These are phyloP conservation scores for Brachycybe producta DNA, from an alignment of 2,888 invertebrate species.

Conservation along the genomic window DNA sequence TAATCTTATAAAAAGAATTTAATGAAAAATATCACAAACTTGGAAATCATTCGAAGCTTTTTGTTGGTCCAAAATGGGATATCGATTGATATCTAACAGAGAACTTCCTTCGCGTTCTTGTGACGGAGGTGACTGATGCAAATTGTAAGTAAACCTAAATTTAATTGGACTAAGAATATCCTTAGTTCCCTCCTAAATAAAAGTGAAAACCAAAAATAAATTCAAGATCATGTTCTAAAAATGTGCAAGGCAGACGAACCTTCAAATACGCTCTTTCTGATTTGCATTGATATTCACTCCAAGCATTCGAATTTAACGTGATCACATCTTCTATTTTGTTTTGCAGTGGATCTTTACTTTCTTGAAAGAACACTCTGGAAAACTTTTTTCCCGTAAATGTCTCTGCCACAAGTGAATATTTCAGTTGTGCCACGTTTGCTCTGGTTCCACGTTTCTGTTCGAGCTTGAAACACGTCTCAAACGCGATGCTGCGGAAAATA, in stretches of 20 bases:
- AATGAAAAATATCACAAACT: constrained; percentile 18
- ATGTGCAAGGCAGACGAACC: constrained; percentile 35
- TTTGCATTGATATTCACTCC: constrained; percentile 47
- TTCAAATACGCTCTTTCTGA: constrained; percentile 71
- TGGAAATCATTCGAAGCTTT: constrained; percentile 60
- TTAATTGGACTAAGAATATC: constrained; percentile 80
- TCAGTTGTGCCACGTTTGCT: constrained; percentile 36
- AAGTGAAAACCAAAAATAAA: constrained; percentile 15
- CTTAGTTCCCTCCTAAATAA: constrained; percentile 53
- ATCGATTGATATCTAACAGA: constrained; percentile 57
- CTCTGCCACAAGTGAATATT: constrained; percentile 70
- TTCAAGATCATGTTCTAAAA: constrained; percentile 10
- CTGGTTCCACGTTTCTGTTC: constrained; percentile 19
- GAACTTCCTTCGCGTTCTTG: constrained; percentile 39
- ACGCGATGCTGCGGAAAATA: constrained; percentile 48
- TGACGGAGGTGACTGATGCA: constrained; percentile 53
- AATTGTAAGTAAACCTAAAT: constrained; percentile 69
- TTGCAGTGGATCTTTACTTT: constrained; percentile 30
- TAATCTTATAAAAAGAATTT: no score
- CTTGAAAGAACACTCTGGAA: constrained; percentile 64
- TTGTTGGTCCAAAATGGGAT: constrained; percentile 79
- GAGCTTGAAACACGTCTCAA: constrained; percentile 67
- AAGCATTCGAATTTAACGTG: constrained; percentile 25
- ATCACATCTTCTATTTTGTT: constrained; percentile 29
- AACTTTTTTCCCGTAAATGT: constrained; percentile 62